These are phyloP conservation scores for Arenicola marina DNA, from an alignment of 2,888 invertebrate species.

Conservation along the genomic window DNA sequence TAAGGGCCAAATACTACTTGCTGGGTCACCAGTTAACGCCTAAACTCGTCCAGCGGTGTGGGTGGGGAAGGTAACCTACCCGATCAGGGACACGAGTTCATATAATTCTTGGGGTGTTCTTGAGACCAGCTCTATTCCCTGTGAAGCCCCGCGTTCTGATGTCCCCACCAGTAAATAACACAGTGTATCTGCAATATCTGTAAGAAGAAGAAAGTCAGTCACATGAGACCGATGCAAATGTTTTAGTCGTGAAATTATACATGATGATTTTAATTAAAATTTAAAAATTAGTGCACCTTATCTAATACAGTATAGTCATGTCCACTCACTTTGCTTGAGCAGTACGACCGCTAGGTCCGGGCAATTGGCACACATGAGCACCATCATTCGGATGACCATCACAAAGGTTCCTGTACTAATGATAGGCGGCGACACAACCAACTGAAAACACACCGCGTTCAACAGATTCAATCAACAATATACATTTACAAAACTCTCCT, in stretches of 20 bases:
- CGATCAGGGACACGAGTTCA: conserved; percentile 95
- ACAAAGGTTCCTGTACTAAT: conserved; percentile 95
- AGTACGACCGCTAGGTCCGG: conserved; percentile 90
- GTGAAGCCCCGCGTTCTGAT: conserved; percentile 48
- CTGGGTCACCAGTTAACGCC: too few species aligned
- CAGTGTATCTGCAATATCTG: conserved; percentile 89
- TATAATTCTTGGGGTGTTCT: conserved; percentile 95
- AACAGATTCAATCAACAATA: too few species aligned
- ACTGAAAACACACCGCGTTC: conserved; percentile 66
- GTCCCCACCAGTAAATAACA: conserved; percentile 93
- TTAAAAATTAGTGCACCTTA: too few species aligned
- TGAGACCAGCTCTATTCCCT: conserved; percentile 69
- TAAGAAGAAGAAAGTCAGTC: background rate
- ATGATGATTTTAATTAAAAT: too few species aligned
- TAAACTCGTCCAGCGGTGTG: too few species aligned
- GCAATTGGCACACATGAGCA: conserved; percentile 93
- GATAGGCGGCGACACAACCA: conserved; percentile 91
- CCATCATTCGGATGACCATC: conserved; percentile 93
- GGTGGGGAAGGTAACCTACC: too few species aligned
- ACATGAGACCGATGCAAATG: too few species aligned
- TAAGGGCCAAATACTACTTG: too few species aligned
- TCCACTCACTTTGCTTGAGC: conserved; percentile 75
- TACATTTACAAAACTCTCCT: too few species aligned
- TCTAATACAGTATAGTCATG: too few species aligned
- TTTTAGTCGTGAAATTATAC: too few species aligned